Evolutionary conservation across 2,888 invertebrate genomes (phyloP), one percentile per base, ranked within the genome.

Genomic region (Merodon equestris): DNA sequence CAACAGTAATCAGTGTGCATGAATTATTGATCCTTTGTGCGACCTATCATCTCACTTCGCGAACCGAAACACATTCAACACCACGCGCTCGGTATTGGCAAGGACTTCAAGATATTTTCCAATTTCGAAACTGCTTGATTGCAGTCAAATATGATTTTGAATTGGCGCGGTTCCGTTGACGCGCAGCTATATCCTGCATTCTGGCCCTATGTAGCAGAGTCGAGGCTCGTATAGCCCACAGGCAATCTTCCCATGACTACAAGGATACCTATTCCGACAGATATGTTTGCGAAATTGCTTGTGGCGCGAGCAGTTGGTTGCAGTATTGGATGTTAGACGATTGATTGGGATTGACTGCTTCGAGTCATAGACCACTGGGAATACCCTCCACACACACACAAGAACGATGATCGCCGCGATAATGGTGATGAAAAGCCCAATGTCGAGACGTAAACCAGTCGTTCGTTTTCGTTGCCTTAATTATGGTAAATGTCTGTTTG

Each of bases 61-160:
- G 2, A 2, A 27, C 27, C 2, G 27, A 27, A 7, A 27, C 27
- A 27, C 7, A 7, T 2, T 7, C 7, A 27, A 27, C 3, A 27
- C 27, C 27, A 27, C 27, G 7, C 27, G 27, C n/a, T n/a, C 27
- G 27, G 27, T 27, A 7, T 27, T 27, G 2, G 27, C 3, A 27
- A 27, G 27, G 27, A 27, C 27, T 27, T 27, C 27, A 27, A 27
- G 27, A 57, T 63, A 53, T 57, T 63, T 70, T 63, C 56, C 51
- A 27, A 2, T 27, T 27, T 27, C 27, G 14, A 71, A 79, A 68
- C 58, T 79, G 71, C 68, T 79, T 82, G 82, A 82, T 82, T 82
- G 73, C 82, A 71, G 75, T 79, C 79, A 67, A 82, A 79, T 79
- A 36, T 63, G 67, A 79, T 75, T 75, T 70, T 68, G 79, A 82